Evolutionary conservation across 2,888 invertebrate genomes (phyloP), one percentile per base, ranked within the genome.

Genomic region (Plusia festucae): DNA sequence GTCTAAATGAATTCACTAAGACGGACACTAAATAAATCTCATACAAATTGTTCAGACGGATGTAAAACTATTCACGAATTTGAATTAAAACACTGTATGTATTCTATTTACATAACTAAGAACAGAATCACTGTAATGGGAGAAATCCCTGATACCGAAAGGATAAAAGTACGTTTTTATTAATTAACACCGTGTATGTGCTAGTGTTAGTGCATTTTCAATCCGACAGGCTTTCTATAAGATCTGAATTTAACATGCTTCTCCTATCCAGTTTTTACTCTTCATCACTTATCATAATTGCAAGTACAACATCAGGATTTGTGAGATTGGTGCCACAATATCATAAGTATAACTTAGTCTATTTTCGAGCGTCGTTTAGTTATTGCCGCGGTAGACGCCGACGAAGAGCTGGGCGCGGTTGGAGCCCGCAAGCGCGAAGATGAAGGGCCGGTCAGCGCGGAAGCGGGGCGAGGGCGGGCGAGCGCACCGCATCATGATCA

Each of bases 381-480:
- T 65, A 51, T 73, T 68, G 64, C 85, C 89, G 68, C 85, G 86
- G 83, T 86, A 91, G 69, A 81, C 70, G 66, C 93, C 94, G 60
- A 89, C 67, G 88, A 93, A 94, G 67, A 90, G 81, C 40, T 87
- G 74, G 62, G 85, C 72, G 66, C 73, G 76, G 15, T 84, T 82
- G 46, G 80, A 70, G 80, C 80, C 88, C 54, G 81, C 57, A 70
- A 92, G 88, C 72, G 89, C 58, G 89, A 90, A 93, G 79, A 92
- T 82, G 91, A 92, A 95, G 30, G 95, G 91, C n/a, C 88, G 92
- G 82, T 95, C 90, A 27, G 93, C 95, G 68, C 56, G 70, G 91
- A 95, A 93, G 65, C 61, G 62, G 46, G 75, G 82, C 76, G 88
- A 24, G 44, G 87, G 87, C 61, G 77, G 82, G 20, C 75, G 84